Evolutionary conservation across 2,113 vertebrate species (phyloP), one percentile per base, ranked within the genome.

Genomic region (Forbesichthys agassizii): DNA sequence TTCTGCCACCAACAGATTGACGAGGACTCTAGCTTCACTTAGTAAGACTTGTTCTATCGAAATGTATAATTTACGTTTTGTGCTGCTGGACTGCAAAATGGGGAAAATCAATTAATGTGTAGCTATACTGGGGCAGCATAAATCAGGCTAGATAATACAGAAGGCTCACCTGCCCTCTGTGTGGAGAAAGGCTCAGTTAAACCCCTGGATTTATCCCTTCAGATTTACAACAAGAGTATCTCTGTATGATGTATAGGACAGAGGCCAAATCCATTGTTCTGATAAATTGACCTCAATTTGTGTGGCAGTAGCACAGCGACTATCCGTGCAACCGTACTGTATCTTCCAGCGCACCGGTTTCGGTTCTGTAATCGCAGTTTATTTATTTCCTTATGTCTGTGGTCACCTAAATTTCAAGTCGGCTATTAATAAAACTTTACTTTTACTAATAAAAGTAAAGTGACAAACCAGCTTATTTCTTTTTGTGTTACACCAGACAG

Each of bases 61-160:
- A 66, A 75, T 74, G 48, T 62, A 77, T 80, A 84, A 87, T 88
- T 83, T 86, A 82, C 83, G 80, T 69, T 83, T 33, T 13, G 75
- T 79, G 70, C 51, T 73, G 71, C 76, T 61, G 56, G 61, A 58
- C 71, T 72, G 59, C 79, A 52, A 78, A 76, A 71, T 53, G 8
- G 20, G 36, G 46, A 75, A 81, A 86, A 88, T 86, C 85, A 79
- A 88, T 88, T 74, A 73, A 65, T 66, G 75, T 70, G 10, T 18
- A 75, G 84, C 73, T 73, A 78, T 90, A 88, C 88, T 81, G 73
- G 73, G 79, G 49, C 53, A 68, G 57, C 51, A 74, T 68, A 60
- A 74, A 55, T 75, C 73, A 57, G 55, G 64, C 54, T 53, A 71
- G 75, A 68, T 69, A 80, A 66, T 14, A 61, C 36, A 42, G 12